phyloP scores from a whole-genome alignment of 2,888 invertebrate species.

The Lycaena phlaeas region DNA sequence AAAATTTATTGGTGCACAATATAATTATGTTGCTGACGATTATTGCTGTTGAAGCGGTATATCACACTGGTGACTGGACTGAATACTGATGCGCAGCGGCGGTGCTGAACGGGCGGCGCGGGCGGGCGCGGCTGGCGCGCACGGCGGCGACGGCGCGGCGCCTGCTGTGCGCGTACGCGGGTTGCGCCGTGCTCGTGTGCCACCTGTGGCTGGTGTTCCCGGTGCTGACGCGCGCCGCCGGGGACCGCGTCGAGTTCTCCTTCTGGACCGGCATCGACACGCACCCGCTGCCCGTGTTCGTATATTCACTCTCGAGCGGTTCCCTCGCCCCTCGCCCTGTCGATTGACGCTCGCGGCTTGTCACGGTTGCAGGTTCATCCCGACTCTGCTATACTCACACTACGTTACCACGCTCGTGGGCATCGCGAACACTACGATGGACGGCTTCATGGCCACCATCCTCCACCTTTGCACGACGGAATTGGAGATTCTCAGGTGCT shows the following conservation, averaged over 20 bases:
- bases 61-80: too few species aligned
- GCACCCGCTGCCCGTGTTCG: constrained; percentile 15
- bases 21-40: too few species aligned
- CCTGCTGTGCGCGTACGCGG: constrained; percentile 25
- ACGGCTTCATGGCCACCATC: constrained; percentile 55
- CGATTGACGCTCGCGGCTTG: neutral
- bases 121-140: constrained; percentile 7
- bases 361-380: constrained; percentile 35
- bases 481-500: constrained; percentile 43
- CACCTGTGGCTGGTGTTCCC: constrained; percentile 46
- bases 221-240: constrained; percentile 26
- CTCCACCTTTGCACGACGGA: constrained; percentile 50
- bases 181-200: constrained; percentile 46
- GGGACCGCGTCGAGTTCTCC: constrained; percentile 34
- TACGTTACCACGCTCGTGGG: constrained; percentile 55
- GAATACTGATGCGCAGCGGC: too few species aligned
- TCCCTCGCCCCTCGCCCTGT: neutral
- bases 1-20: too few species aligned
- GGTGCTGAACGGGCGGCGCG: constrained; percentile 13
- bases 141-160: constrained; percentile 24
- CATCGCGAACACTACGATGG: constrained; percentile 63
- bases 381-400: constrained; percentile 46
- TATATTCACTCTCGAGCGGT: neutral
- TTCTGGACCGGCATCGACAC: constrained; percentile 24
- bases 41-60: too few species aligned